These are phyloP conservation scores for Bufo bufo DNA, from an alignment of 2,113 vertebrate species.

Conservation along the genomic window DNA sequence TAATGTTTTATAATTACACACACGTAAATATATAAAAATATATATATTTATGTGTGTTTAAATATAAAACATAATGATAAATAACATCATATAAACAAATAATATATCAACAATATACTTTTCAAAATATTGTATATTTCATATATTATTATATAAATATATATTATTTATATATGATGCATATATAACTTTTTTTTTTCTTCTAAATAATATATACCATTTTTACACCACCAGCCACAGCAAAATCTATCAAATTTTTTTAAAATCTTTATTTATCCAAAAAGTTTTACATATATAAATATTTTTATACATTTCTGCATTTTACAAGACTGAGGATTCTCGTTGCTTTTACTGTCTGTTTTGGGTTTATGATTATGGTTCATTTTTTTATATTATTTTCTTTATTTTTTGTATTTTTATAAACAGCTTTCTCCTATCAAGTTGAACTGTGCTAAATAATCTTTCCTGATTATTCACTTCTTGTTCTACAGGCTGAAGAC, in stretches of 20 bases:
- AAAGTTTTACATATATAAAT: constrained; percentile 99
- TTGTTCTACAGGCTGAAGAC: constrained; percentile 72
- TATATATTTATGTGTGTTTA: not conserved
- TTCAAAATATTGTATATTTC: too few relatives aligned
- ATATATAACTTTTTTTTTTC: not conserved
- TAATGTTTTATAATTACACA: constrained; percentile 37
- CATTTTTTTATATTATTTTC: constrained; percentile 67
- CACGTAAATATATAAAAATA: constrained; percentile 23
- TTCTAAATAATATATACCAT: not conserved
- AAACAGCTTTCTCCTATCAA: constrained; percentile 76
- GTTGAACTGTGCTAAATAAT: constrained; percentile 70
- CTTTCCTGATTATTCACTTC: constrained; percentile 78
- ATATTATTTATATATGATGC: not conserved
- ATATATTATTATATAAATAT: not conserved
- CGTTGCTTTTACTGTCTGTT: constrained; percentile 73
- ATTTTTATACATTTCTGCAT: constrained; percentile 94
- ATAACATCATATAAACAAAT: not conserved
- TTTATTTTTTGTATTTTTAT: constrained; percentile 60
- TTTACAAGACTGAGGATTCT: constrained; percentile 96
- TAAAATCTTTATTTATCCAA: constrained; percentile 69
- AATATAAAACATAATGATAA: not conserved
- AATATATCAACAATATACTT: not conserved
- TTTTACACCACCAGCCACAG: not conserved
- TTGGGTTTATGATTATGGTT: constrained; percentile 72
- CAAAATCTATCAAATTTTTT: constrained; percentile 57